Conservation (phyloP, 2,888 invertebrate genomes). For the Cephus nigrinus region DNA sequence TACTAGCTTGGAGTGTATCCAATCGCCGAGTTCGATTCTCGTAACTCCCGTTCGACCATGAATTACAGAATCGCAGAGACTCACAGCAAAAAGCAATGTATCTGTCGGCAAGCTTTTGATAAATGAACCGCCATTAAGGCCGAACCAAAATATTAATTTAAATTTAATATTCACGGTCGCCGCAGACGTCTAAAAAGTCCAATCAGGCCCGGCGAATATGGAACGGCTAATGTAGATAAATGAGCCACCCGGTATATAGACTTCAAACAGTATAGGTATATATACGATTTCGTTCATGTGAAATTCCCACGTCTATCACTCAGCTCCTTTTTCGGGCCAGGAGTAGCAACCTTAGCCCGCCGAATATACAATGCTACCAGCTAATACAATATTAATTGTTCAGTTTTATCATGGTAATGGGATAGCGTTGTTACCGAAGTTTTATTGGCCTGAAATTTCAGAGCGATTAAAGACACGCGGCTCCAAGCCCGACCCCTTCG, state of each 20-base stretch:
- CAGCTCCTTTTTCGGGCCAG: neutral
- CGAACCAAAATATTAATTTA: slow-evolving; percentile 23
- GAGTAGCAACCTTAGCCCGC: neutral
- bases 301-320: neutral
- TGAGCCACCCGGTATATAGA: slow-evolving; percentile 17
- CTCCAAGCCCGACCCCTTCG: neutral
- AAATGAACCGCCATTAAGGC: slow-evolving; percentile 19
- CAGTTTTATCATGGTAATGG: slow-evolving; percentile 37
- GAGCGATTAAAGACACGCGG: neutral
- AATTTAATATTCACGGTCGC: slow-evolving; percentile 19
- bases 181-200: slow-evolving; percentile 20
- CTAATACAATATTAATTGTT: slow-evolving; percentile 45
- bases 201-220: slow-evolving; percentile 19
- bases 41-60: neutral
- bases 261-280: neutral
- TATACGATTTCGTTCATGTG: neutral
- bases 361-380: neutral
- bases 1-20: neutral
- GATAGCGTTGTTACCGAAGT: slow-evolving; percentile 35
- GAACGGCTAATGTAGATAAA: slow-evolving; percentile 18
- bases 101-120: slow-evolving; percentile 12
- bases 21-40: neutral
- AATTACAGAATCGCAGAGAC: neutral
- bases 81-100: slow-evolving; percentile 2
- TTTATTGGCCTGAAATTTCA: neutral